phyloP scores from a whole-genome alignment of 2,113 vertebrate species.

The Gorsachius goisagi region DNA sequence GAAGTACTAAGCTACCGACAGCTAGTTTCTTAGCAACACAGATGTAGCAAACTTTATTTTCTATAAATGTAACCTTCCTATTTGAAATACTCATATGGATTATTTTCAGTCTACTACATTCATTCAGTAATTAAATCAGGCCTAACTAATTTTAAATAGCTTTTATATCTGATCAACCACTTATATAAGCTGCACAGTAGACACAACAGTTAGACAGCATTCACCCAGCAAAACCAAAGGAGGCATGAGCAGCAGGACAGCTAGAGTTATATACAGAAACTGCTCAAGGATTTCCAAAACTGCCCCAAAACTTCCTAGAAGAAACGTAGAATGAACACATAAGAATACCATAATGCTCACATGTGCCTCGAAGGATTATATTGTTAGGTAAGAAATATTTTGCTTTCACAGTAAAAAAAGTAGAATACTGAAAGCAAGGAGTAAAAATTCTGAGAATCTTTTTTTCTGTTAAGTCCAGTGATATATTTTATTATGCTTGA shows the following conservation, averaged over 20 bases:
- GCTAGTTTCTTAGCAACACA: neutral
- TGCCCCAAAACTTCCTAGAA: neutral
- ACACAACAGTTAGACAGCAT: neutral
- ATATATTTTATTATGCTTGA: neutral
- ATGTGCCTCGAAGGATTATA: neutral
- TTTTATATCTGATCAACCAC: neutral
- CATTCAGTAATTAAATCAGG: neutral
- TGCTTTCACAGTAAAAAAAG: neutral
- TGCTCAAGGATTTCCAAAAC: neutral
- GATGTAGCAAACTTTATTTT: neutral
- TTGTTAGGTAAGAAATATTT: neutral
- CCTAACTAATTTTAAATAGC: neutral
- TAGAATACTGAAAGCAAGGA: neutral
- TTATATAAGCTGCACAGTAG: neutral
- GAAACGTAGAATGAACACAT: neutral
- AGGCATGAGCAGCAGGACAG: neutral
- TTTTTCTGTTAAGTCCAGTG: neutral
- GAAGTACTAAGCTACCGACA: neutral
- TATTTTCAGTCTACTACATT: neutral
- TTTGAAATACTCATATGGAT: neutral
- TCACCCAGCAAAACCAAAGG: neutral
- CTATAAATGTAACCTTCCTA: neutral
- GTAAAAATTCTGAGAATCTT: neutral
- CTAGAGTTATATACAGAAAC: neutral
- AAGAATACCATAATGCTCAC: neutral